Evolutionary conservation across 2,113 vertebrate genomes (phyloP).

Genomic region (Herpailurus yagouaroundi): DNA sequence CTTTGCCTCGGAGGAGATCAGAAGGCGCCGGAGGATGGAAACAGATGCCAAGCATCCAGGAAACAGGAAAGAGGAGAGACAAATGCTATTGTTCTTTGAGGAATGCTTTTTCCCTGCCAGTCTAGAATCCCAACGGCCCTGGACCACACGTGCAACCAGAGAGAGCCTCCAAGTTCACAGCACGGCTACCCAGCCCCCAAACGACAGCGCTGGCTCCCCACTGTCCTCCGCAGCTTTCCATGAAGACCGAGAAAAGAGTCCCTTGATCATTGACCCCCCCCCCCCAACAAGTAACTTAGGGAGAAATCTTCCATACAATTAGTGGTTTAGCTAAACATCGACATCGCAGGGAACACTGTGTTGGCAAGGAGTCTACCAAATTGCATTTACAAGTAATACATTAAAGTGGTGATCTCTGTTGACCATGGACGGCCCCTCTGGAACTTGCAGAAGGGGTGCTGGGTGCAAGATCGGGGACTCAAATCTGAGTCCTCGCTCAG

Average conservation of each 20-base stretch:
- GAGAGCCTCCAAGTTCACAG: neutral
- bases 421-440: neutral
- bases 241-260: neutral
- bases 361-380: neutral
- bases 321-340: neutral
- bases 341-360: too few relatives aligned
- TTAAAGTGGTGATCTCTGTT: neutral
- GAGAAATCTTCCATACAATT: neutral
- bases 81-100: neutral
- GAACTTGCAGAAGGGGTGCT: neutral
- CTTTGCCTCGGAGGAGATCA: neutral
- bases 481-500: neutral
- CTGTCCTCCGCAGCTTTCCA: neutral
- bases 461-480: neutral
- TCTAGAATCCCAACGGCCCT: neutral
- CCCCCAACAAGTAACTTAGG: neutral
- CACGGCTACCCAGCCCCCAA: neutral
- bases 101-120: neutral
- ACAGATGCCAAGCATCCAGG: neutral
- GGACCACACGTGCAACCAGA: fast-evolving
- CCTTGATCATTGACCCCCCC: neutral
- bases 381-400: neutral
- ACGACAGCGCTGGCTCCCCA: neutral
- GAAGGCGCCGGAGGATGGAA: neutral
- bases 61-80: neutral